Evolutionary conservation across 2,113 vertebrate genomes (phyloP).

Genomic region (Ailurus styani): DNA sequence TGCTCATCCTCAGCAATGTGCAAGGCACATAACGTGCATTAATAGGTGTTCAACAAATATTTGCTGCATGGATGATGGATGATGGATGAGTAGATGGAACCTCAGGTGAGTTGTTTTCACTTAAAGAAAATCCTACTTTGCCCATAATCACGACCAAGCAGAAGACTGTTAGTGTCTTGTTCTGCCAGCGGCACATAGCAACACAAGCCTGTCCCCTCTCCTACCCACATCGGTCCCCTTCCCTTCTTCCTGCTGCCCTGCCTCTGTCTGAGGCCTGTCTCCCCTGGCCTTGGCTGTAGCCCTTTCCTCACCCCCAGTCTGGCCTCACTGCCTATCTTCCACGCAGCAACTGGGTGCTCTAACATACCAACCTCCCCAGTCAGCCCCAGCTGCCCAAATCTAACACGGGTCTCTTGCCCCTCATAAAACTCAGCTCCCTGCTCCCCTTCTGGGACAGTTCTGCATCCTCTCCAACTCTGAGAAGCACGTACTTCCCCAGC

Average conservation of each 20-base stretch:
- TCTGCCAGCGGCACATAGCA: accelerated
- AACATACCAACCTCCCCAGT: background rate
- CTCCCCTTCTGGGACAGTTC: background rate
- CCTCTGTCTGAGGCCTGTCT: background rate
- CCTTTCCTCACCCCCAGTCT: background rate
- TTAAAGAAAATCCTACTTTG: background rate
- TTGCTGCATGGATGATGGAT: background rate
- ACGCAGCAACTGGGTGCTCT: background rate
- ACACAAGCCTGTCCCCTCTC: background rate
- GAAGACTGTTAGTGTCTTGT: background rate
- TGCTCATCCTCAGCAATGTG: background rate
- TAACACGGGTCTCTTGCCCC: background rate
- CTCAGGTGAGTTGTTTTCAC: background rate
- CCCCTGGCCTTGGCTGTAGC: background rate
- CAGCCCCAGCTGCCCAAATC: background rate
- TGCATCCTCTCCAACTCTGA: background rate
- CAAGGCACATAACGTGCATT: accelerated
- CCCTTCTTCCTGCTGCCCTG: background rate
- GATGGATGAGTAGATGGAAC: background rate
- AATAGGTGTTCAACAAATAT: background rate
- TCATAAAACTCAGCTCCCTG: background rate
- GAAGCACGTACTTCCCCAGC: background rate
- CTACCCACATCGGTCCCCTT: background rate
- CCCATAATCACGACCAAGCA: background rate
- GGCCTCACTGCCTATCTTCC: background rate